Percentiles rank a stretch among this genome's conserved stretches.
Evolutionary conservation across 2,113 vertebrate genomes (phyloP).

Genomic region (Campylomormyrus tamandua): DNA sequence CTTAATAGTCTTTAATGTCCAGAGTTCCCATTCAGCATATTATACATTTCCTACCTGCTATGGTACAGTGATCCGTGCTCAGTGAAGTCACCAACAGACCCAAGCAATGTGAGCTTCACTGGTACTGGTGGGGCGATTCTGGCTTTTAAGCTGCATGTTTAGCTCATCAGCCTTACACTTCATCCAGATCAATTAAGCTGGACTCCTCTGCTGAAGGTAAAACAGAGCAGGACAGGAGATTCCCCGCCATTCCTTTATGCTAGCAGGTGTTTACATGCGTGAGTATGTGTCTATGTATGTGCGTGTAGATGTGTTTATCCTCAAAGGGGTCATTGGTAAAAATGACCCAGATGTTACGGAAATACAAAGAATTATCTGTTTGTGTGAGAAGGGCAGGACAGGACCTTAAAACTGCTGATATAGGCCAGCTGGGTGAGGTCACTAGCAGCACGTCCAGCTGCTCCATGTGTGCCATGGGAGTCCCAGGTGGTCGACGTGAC

Average conservation of each 20-base stretch:
- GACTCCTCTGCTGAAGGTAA: background rate
- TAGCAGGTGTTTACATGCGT: background rate
- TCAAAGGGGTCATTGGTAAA: conserved; percentile 47
- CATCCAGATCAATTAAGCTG: background rate
- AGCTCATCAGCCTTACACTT: background rate
- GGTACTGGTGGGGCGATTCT: background rate
- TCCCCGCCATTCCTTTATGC: background rate
- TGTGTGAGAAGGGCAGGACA: background rate
- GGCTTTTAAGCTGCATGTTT: background rate
- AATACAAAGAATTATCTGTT: conserved; percentile 49
- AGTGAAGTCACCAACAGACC: background rate
- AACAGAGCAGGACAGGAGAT: background rate
- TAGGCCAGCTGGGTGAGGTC: too few species aligned
- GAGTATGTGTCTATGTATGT: background rate
- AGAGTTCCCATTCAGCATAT: background rate
- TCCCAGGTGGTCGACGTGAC: background rate
- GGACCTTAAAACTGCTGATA: background rate
- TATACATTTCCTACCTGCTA: background rate
- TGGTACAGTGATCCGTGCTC: background rate
- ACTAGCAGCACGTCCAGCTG: background rate
- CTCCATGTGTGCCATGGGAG: conserved; percentile 1
- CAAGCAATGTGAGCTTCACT: background rate
- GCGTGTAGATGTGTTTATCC: conserved; percentile 6
- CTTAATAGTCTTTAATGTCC: background rate
- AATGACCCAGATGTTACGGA: conserved; percentile 52